Conservation (phyloP, 2,113 vertebrate species). For the Mirza zaza region DNA sequence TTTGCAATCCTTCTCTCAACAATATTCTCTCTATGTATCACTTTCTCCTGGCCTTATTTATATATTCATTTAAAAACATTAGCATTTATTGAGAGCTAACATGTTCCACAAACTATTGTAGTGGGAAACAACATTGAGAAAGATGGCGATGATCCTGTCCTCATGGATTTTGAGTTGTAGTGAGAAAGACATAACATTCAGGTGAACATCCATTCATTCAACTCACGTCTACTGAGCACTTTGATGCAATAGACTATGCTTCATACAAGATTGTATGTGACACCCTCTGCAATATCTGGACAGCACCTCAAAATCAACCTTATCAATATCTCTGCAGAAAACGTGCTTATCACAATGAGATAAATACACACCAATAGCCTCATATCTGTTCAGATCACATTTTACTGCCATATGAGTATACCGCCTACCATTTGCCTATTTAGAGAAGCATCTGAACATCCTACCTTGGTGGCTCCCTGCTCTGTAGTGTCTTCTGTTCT, state of each 20-base stretch:
- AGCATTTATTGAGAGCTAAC: neutral
- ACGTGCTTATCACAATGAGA: neutral
- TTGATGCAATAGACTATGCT: neutral
- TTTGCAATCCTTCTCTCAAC: neutral
- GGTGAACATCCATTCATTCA: neutral
- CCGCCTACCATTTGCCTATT: neutral
- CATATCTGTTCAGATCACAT: neutral
- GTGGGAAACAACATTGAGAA: neutral
- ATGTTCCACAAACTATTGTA: neutral
- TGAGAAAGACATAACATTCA: neutral
- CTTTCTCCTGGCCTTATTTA: neutral
- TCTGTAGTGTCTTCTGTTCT: neutral
- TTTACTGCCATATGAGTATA: neutral
- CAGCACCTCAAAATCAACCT: neutral
- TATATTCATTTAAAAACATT: neutral
- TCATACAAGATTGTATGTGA: too few relatives aligned
- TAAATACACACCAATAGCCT: neutral
- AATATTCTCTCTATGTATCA: neutral
- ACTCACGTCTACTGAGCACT: neutral
- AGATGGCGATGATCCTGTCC: neutral
- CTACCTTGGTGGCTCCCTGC: fast-evolving
- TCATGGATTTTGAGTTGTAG: neutral
- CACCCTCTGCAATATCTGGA: neutral
- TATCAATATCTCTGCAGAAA: neutral
- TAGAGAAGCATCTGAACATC: neutral